phyloP scores from a whole-genome alignment of 2,888 invertebrate species.

The Eupithecia exiguata region DNA sequence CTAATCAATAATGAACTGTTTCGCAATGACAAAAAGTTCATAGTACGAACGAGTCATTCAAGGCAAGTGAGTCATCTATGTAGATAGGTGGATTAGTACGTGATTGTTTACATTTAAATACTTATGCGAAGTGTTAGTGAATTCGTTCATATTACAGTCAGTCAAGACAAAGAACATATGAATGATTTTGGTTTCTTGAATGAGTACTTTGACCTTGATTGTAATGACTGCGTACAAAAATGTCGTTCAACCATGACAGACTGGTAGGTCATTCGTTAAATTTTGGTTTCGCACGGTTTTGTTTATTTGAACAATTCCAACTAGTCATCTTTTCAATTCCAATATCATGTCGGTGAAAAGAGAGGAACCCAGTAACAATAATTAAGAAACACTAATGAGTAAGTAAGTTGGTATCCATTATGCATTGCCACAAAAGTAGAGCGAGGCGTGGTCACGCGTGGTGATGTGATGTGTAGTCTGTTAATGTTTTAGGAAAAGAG shows the following conservation, averaged over 20 bases:
- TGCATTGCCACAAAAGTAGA: not conserved
- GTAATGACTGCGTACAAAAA: not conserved
- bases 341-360: not conserved
- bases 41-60: slow-evolving; percentile 31
- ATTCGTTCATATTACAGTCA: slow-evolving; percentile 11
- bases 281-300: not conserved
- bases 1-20: slow-evolving; percentile 26
- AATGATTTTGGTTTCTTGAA: slow-evolving; percentile 5
- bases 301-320: not conserved
- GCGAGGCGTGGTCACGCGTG: not conserved
- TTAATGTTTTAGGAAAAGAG: not conserved
- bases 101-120: slow-evolving; percentile 37
- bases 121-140: slow-evolving; percentile 25
- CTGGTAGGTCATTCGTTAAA: not conserved
- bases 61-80: slow-evolving; percentile 35
- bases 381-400: not conserved
- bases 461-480: not conserved
- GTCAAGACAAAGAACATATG: slow-evolving; percentile 22
- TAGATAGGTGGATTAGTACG: slow-evolving; percentile 8
- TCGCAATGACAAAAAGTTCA: slow-evolving; percentile 30
- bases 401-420: not conserved
- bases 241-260: not conserved
- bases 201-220: not conserved
- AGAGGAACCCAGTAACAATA: not conserved
- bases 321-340: not conserved